Base-by-base conservation (phyloP, 2,797 vertebrate genomes). In the Echiichthys vipera region DNA sequence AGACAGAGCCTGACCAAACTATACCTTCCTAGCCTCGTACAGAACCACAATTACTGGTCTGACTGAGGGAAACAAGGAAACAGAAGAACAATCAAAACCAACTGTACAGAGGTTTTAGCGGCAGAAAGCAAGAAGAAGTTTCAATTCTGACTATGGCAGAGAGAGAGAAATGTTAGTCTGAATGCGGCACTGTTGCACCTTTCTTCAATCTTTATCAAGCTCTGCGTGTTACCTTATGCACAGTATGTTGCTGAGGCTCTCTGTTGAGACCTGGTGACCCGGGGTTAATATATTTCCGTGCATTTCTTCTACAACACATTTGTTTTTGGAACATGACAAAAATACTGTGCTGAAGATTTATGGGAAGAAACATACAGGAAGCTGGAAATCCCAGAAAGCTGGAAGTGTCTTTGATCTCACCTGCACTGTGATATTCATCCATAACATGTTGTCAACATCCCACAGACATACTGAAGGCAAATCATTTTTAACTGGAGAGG, bases 321-420 rank as follows among this genome's bases (percentile, higher is more conserved):
- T 40, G 55, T 40, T 51, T 53, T 24, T 27, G 18, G 27, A 59
- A 36, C 17, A 40, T 27, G 24, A 25, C 18, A 65, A 63, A n/a
- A 75, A 73, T 27, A 71, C 36, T 11, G 14, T 36, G 17, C 58
- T 74, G n/a, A 45, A 36, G 63, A 71, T 83, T 81, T 79, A 62
- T 57, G 42, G 46, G n/a, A 36, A 69, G 36, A 46, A 65, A 61
- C 74, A 50, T 8, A 46, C 65, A 76, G 32, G 79, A 82, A 58
- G 37, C 37, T 79, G 85, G 78, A 87, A 81, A 87, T 83, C 80
- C 80, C 77, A 68, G 54, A 80, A 59, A 76, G 76, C 58, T 74
- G 53, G 32, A 54, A 43, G 64, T 11, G 45, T 54, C 58, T 88
- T 78, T 88, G 75, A 87, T 86, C 65, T 65, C 64, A 29, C 65